Conservation (phyloP, 2,113 vertebrate genomes). For the Lutjanus erythropterus region DNA sequence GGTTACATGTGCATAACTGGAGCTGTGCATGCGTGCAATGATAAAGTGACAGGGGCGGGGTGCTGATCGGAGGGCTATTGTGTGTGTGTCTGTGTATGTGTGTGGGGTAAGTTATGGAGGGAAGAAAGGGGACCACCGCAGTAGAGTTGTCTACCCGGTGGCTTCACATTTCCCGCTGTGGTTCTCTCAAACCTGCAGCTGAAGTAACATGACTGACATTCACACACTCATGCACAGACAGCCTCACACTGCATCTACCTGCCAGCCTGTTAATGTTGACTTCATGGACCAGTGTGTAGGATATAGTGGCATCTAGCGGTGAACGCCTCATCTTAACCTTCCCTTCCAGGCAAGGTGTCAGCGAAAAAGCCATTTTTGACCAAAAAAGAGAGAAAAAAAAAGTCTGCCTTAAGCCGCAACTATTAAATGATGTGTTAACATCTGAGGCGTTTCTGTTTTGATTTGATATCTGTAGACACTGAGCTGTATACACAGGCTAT, state of each 20-base stretch:
- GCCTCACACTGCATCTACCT: background rate
- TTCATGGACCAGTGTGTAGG: too few species aligned
- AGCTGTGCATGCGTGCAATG: slow-evolving; percentile 52
- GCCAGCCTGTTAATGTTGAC: background rate
- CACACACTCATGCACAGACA: background rate
- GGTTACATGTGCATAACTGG: slow-evolving; percentile 60
- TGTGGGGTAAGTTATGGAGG: slow-evolving; percentile 54
- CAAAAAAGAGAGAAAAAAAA: too few species aligned
- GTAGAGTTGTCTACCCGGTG: slow-evolving; percentile 72
- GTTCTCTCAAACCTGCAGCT: slow-evolving; percentile 67
- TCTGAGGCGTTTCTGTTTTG: too few species aligned
- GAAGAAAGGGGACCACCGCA: slow-evolving; percentile 79
- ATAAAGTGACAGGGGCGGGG: slow-evolving; percentile 61
- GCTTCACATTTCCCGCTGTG: slow-evolving; percentile 73
- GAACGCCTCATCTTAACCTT: too few species aligned
- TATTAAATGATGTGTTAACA: too few species aligned
- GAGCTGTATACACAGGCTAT: too few species aligned
- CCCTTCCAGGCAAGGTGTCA: too few species aligned
- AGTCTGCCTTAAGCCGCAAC: too few species aligned
- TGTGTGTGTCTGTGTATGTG: slow-evolving; percentile 47
- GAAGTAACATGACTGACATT: slow-evolving; percentile 61
- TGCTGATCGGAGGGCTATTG: slow-evolving; percentile 51
- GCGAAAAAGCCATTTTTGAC: too few species aligned
- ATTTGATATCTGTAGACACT: too few species aligned
- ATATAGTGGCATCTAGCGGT: too few species aligned